Evolutionary conservation across 2,113 vertebrate genomes (phyloP).

Genomic region (Xyliphius kryptos): DNA sequence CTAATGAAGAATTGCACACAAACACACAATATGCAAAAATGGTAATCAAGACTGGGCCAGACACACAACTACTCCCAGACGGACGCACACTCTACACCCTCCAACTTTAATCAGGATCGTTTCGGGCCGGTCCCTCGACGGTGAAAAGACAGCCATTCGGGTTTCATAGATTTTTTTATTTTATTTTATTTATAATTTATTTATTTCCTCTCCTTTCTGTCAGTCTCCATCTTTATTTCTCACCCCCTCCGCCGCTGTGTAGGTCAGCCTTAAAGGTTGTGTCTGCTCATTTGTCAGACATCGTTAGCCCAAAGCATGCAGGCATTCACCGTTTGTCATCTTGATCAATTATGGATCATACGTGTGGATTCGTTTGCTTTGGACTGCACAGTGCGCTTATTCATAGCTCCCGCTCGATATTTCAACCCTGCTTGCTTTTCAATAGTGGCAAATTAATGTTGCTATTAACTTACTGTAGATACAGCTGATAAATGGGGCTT

Average conservation of each 20-base stretch:
- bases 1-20: slow-evolving; percentile 74
- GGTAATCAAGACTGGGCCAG: slow-evolving; percentile 47
- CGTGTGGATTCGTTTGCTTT: slow-evolving; percentile 49
- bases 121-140: slow-evolving; percentile 58
- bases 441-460: slow-evolving; percentile 47
- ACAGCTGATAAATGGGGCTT: slow-evolving; percentile 18
- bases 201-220: slow-evolving; percentile 29
- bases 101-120: slow-evolving; percentile 55
- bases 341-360: slow-evolving; percentile 61
- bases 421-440: slow-evolving; percentile 34
- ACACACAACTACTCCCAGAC: slow-evolving; percentile 42
- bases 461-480: slow-evolving; percentile 37
- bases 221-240: slow-evolving; percentile 3
- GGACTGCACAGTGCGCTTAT: slow-evolving; percentile 49
- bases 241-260: slow-evolving; percentile 39
- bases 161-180: slow-evolving; percentile 61
- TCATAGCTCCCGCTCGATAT: slow-evolving; percentile 45
- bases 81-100: slow-evolving; percentile 38
- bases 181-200: slow-evolving; percentile 31
- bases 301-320: slow-evolving; percentile 40
- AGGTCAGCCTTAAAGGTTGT: slow-evolving; percentile 63
- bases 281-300: slow-evolving; percentile 63
- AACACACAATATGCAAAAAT: slow-evolving; percentile 40
- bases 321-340: slow-evolving; percentile 49
- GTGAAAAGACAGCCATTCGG: slow-evolving; percentile 53